Percentiles rank a stretch among this genome's conserved stretches.
These are phyloP conservation scores for Ptilodon capucinus DNA, from an alignment of 2,888 invertebrate genomes.

Conservation along the genomic window DNA sequence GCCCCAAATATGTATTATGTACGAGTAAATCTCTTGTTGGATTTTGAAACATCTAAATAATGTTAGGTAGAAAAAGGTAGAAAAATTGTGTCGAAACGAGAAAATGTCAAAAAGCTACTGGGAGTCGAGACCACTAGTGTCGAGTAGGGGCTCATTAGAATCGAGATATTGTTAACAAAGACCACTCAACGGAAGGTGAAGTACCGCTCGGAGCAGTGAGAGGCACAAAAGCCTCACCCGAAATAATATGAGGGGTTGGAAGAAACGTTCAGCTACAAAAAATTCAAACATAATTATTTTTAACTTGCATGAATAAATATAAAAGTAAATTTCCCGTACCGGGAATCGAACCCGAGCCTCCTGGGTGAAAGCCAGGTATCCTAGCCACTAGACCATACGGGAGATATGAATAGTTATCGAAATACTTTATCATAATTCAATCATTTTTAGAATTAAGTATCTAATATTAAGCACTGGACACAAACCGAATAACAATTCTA, in stretches of 20 bases:
- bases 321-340: slow-evolving; percentile 79
- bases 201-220: not conserved
- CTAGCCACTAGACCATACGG: slow-evolving; percentile 87
- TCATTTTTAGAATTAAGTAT: too few relatives aligned
- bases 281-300: too few relatives aligned
- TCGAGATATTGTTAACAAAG: slow-evolving; percentile 17
- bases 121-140: not conserved
- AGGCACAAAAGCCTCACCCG: not conserved
- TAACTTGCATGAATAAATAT: too few relatives aligned
- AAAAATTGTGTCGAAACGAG: slow-evolving; percentile 4
- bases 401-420: slow-evolving; percentile 37
- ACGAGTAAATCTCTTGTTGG: too few relatives aligned
- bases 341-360: slow-evolving; percentile 89
- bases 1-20: too few relatives aligned
- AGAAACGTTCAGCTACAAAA: too few relatives aligned
- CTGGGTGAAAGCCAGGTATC: slow-evolving; percentile 88
- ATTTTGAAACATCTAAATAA: too few relatives aligned
- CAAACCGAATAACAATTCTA: not conserved
- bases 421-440: too few relatives aligned
- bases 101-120: slow-evolving; percentile 6
- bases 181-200: not conserved
- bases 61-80: too few relatives aligned
- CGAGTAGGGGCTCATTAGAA: slow-evolving; percentile 13
- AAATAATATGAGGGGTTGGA: too few relatives aligned
- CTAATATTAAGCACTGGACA: too few relatives aligned